Evolutionary conservation across 35 echinoderm and acorn worm species (phyloP).

Genomic region (Ophioderma brevispina): DNA sequence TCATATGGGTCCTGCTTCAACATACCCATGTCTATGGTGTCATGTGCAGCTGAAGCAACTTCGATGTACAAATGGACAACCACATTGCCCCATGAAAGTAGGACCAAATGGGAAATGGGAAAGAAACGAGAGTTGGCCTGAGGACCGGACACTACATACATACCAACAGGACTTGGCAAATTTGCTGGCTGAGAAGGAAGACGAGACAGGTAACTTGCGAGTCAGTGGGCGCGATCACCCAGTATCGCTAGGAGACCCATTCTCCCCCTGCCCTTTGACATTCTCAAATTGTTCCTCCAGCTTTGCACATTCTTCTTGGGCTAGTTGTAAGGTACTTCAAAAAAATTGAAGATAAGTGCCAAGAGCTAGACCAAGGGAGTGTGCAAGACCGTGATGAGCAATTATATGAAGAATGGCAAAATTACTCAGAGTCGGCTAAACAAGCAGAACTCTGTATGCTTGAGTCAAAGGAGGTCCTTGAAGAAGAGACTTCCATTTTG

Average conservation of each 20-base stretch:
- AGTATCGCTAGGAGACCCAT: neutral
- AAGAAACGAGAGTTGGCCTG: neutral
- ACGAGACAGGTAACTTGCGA: no score
- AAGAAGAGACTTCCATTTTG: no score
- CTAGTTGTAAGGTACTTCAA: neutral
- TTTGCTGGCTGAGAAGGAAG: neutral
- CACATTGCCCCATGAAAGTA: neutral
- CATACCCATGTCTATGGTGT: neutral
- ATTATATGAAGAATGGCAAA: no score
- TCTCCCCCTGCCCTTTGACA: neutral
- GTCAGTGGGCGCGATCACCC: no score
- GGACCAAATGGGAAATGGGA: neutral
- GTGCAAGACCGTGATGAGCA: neutral
- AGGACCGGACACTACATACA: neutral
- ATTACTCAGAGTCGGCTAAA: no score
- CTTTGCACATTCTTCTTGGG: neutral
- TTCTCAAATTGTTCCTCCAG: neutral
- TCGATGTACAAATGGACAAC: neutral
- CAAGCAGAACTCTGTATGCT: no score
- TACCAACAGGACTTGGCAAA: neutral
- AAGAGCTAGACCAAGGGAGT: neutral
- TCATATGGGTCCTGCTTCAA: neutral
- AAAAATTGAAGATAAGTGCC: neutral
- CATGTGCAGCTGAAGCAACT: neutral
- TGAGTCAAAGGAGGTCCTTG: no score